Evolutionary conservation across 2,888 invertebrate species (phyloP).

Genomic region (Catocala sponsa): DNA sequence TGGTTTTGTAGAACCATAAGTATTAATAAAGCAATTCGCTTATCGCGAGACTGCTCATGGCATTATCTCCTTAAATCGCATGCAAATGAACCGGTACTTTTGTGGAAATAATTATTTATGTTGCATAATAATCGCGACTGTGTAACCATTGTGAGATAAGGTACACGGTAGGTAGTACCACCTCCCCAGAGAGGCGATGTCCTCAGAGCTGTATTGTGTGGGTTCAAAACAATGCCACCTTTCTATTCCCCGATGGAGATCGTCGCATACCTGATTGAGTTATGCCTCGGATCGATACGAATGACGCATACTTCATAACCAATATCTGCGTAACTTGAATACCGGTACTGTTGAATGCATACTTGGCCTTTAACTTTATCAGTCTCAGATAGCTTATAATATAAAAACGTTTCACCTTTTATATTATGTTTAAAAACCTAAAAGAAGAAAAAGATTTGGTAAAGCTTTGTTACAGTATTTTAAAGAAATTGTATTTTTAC

Average conservation of each 20-base stretch:
- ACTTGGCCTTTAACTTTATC: slow-evolving; percentile 1
- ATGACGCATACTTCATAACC: slow-evolving; percentile 63
- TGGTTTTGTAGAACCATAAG: neutral
- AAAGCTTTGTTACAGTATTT: neutral
- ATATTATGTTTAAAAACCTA: neutral
- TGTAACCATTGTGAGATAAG: slow-evolving; percentile 34
- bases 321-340: slow-evolving; percentile 28
- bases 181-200: slow-evolving; percentile 60
- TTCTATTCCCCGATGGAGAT: slow-evolving; percentile 64
- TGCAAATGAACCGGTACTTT: slow-evolving; percentile 26
- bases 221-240: slow-evolving; percentile 68
- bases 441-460: neutral
- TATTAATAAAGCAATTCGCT: neutral
- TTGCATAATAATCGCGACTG: slow-evolving; percentile 40
- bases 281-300: slow-evolving; percentile 62
- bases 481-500: neutral
- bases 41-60: slow-evolving; percentile 1
- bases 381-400: neutral
- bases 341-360: neutral
- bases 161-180: slow-evolving; percentile 33
- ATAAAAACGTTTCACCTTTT: neutral
- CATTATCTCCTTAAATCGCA: slow-evolving; percentile 30
- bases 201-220: slow-evolving; percentile 64
- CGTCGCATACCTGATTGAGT: slow-evolving; percentile 56
- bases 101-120: slow-evolving; percentile 29